Conservation (phyloP, 1,140 invertebrate genomes). For the Pseudachorutes palmiensis region DNA sequence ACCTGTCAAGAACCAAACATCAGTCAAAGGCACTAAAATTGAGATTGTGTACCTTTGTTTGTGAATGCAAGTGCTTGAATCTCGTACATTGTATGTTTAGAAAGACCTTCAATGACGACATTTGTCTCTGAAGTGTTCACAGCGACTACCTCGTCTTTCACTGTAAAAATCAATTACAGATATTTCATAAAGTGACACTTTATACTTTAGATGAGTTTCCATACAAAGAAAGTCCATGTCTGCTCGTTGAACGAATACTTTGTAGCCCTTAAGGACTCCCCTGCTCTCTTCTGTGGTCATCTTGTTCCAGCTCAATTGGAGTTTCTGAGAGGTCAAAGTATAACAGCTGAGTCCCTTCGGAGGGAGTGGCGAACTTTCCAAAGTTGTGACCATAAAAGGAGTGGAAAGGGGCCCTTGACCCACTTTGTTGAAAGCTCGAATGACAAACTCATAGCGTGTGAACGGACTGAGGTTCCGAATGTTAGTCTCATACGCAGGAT, state of each 20-base stretch:
- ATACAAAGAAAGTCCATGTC: slow-evolving; percentile 24
- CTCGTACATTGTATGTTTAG: slow-evolving; percentile 88
- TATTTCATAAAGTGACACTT: no score
- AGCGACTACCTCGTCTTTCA: slow-evolving; percentile 44
- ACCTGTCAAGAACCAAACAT: slow-evolving; percentile 50
- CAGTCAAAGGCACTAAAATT: background rate
- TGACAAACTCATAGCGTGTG: slow-evolving; percentile 39
- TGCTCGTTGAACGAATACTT: slow-evolving; percentile 26
- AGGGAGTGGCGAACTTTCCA: slow-evolving; percentile 19
- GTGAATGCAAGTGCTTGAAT: slow-evolving; percentile 81
- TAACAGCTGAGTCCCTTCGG: slow-evolving; percentile 24
- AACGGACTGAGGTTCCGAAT: slow-evolving; percentile 39
- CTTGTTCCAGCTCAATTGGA: slow-evolving; percentile 30
- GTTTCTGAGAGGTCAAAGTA: slow-evolving; percentile 28
- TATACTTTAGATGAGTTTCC: background rate
- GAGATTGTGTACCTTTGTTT: slow-evolving; percentile 39
- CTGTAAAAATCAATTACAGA: no score
- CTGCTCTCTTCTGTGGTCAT: slow-evolving; percentile 24
- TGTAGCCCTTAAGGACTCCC: slow-evolving; percentile 35
- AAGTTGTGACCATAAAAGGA: slow-evolving; percentile 60
- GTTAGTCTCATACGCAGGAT: slow-evolving; percentile 12
- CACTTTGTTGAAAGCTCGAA: slow-evolving; percentile 42
- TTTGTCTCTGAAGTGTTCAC: slow-evolving; percentile 60
- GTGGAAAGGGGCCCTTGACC: slow-evolving; percentile 64
- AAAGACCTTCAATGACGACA: slow-evolving; percentile 57